Evolutionary conservation across 2,888 invertebrate genomes (phyloP).

Genomic region (Aphidoletes aphidimyza): DNA sequence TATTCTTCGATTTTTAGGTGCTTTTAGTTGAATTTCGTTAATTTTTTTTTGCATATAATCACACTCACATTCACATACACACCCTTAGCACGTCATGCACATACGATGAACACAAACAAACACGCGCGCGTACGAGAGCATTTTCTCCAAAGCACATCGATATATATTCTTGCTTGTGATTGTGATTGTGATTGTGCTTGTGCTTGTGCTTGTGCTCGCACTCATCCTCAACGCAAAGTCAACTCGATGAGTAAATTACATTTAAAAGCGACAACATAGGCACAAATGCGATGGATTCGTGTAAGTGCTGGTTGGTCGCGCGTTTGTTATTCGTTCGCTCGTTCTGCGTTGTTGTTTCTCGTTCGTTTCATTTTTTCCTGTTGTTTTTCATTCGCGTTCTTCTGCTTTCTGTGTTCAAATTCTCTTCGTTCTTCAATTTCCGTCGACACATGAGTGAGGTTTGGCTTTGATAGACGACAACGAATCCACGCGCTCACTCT

Average conservation of each 20-base stretch:
- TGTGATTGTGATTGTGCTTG: no score
- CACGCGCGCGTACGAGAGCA: background rate
- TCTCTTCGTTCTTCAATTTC: no score
- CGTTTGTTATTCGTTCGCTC: background rate
- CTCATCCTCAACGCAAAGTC: background rate
- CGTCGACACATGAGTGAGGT: slow-evolving; percentile 43
- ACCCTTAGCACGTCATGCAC: background rate
- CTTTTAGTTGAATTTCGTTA: background rate
- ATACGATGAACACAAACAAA: background rate
- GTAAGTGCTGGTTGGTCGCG: slow-evolving; percentile 32
- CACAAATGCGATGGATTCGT: background rate
- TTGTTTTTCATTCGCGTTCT: no score
- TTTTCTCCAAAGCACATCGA: background rate
- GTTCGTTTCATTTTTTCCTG: no score
- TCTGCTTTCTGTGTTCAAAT: no score
- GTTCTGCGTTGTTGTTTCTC: background rate
- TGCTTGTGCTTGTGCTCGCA: background rate
- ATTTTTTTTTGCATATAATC: slow-evolving; percentile 42
- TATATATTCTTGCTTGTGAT: no score
- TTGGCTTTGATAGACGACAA: background rate
- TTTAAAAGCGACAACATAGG: slow-evolving; percentile 10
- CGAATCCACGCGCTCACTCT: background rate
- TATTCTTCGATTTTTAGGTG: slow-evolving; percentile 43
- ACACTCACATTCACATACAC: no score
- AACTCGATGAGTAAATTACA: slow-evolving; percentile 1